Conservation (phyloP, 2,888 invertebrate species). For the Acanthosepion lycidas region DNA sequence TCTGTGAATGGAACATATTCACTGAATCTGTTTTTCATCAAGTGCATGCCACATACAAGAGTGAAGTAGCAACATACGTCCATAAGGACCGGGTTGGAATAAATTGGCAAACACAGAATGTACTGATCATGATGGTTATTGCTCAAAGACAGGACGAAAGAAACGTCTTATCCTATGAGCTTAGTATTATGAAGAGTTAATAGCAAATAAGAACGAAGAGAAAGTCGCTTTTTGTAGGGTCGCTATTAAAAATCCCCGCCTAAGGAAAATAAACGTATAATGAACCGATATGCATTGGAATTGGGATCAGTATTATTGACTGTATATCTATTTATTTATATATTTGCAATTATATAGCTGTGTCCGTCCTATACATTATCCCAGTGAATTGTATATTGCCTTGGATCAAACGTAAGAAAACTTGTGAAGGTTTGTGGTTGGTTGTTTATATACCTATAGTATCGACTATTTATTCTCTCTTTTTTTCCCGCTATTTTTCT, state of each 20-base stretch:
- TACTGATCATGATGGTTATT: background rate
- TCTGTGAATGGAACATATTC: background rate
- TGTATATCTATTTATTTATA: background rate
- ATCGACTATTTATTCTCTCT: too few species aligned
- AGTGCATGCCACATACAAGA: background rate
- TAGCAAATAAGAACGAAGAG: background rate
- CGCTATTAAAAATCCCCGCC: background rate
- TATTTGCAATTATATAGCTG: background rate
- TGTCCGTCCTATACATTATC: too few species aligned
- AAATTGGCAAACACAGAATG: background rate
- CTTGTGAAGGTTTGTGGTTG: too few species aligned
- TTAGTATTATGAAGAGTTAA: background rate
- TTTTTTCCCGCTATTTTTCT: too few species aligned
- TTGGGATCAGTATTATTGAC: background rate
- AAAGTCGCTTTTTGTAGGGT: background rate
- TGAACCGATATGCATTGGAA: background rate
- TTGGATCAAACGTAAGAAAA: too few species aligned
- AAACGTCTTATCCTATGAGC: background rate
- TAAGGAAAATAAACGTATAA: background rate
- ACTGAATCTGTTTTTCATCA: background rate
- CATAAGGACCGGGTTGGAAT: background rate
- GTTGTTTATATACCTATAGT: too few species aligned
- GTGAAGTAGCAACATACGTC: background rate
- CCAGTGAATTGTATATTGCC: too few species aligned
- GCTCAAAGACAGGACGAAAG: background rate